A percentile compares a stretch with the other conserved stretches of the same genome.
Conservation (phyloP, 2,113 vertebrate genomes). For the Hippocampus barbouri region DNA sequence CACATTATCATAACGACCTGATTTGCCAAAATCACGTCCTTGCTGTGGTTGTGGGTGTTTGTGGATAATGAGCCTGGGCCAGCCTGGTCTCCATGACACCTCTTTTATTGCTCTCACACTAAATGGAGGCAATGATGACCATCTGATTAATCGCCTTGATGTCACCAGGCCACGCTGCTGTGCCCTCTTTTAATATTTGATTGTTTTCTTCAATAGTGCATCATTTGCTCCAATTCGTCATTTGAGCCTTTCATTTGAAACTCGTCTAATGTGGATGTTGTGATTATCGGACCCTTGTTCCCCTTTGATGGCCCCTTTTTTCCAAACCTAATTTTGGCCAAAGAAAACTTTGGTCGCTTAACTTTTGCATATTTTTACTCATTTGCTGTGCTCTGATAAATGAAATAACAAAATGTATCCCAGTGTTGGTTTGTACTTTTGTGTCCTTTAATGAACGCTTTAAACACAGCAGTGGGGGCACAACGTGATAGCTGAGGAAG, state of each 20-base stretch:
- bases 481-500: slow-evolving; percentile 68
- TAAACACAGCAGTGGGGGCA: slow-evolving; percentile 31
- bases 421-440: background rate
- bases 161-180: slow-evolving; percentile 63
- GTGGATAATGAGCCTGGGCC: slow-evolving; percentile 68
- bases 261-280: slow-evolving; percentile 64
- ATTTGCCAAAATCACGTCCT: slow-evolving; percentile 71
- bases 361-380: slow-evolving; percentile 43
- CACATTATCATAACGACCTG: slow-evolving; percentile 70
- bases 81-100: slow-evolving; percentile 70
- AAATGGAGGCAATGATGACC: slow-evolving; percentile 77
- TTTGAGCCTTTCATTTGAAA: slow-evolving; percentile 70
- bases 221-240: slow-evolving; percentile 81
- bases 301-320: slow-evolving; percentile 69
- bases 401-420: slow-evolving; percentile 49
- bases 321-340: slow-evolving; percentile 53
- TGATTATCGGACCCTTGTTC: slow-evolving; percentile 62
- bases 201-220: slow-evolving; percentile 58
- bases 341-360: slow-evolving; percentile 49
- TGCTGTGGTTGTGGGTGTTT: slow-evolving; percentile 62
- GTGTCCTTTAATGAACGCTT: background rate
- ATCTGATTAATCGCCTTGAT: slow-evolving; percentile 71
- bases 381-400: slow-evolving; percentile 41
- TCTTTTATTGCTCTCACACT: slow-evolving; percentile 77
- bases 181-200: slow-evolving; percentile 80